Base-by-base conservation (phyloP, 2,797 vertebrate genomes). In the Alcedo quadribrachys region DNA sequence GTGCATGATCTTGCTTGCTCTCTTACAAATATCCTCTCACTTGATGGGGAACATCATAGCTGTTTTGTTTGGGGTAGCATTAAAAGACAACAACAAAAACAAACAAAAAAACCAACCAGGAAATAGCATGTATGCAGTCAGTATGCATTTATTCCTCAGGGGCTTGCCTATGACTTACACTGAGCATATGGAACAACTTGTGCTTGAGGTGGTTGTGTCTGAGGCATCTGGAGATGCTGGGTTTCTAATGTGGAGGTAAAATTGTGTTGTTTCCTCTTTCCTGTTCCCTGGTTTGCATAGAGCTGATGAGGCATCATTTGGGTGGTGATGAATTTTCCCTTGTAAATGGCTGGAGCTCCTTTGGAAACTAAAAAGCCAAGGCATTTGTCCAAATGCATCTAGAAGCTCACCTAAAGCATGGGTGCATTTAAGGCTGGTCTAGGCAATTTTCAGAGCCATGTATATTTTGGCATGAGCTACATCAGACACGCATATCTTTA, bases 121-220 rank as follows among this genome's bases (percentile, higher is more conserved):
- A 92, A 96, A 85, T 24, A 42, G 61, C 68, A 77, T 12, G 40
- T 81, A 76, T 63, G 71, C 5, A 5, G 67, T 62, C 7, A 0
- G n/a, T 60, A 45, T 51, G 73, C 81, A 69, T 90, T 84, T 86
- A 71, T 15, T 76, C 74, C 74, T 79, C 12, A 5, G 74, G 67
- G 80, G 8, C 60, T 87, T 48, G 15, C 43, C 66, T 68, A n/a
- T 37, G 35, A 45, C 53, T 67, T 68, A 54, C 32, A 45, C 25
- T 0, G 0, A 80, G 50, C 54, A n/a, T 48, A 50, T 79, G 90
- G 82, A 88, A 91, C 33, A 62, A 20, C 27, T 81, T 79, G 73
- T 62, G 9, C 54, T 75, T 5, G 28, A 74, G 53, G 58, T 55
- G 61, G 70, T 91, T 84, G 58, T 15, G 51, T 81, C 35, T 69